Evolutionary conservation across 2,113 vertebrate genomes (phyloP).

Genomic region (Corythoichthys haematopterus): DNA sequence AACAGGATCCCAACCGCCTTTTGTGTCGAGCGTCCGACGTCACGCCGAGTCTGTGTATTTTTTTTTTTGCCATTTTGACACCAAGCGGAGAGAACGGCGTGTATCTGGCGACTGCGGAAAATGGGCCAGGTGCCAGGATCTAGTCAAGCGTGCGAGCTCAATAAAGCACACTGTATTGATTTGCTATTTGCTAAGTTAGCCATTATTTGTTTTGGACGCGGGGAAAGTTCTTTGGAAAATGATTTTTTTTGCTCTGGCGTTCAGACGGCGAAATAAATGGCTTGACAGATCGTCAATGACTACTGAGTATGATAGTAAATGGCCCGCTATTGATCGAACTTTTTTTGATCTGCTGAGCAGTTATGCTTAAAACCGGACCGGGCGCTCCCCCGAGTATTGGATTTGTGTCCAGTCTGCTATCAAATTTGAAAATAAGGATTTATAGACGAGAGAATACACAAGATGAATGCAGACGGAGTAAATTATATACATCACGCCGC

Average conservation of each 20-base stretch:
- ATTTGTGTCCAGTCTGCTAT: constrained; percentile 50
- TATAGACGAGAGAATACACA: constrained; percentile 32
- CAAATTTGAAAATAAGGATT: constrained; percentile 61
- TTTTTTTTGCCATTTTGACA: constrained; percentile 25
- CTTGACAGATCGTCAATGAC: constrained; percentile 66
- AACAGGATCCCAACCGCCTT: constrained; percentile 20
- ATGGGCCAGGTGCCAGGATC: constrained; percentile 52
- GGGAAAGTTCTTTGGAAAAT: constrained; percentile 61
- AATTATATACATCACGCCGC: constrained; percentile 47
- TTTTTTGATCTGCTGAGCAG: constrained; percentile 28
- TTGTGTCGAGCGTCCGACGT: constrained; percentile 12
- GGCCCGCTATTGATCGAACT: constrained; percentile 59
- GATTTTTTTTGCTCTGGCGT: constrained; percentile 38
- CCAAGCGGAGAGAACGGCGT: constrained; percentile 22
- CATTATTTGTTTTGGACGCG: constrained; percentile 67
- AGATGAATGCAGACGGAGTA: constrained; percentile 43
- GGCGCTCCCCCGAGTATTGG: constrained; percentile 49
- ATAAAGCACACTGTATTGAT: constrained; percentile 60
- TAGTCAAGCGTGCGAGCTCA: constrained; percentile 55
- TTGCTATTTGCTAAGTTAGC: constrained; percentile 46
- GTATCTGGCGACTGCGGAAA: constrained; percentile 46
- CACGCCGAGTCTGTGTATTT: constrained; percentile 6
- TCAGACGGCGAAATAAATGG: constrained; percentile 52
- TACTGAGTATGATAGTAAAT: constrained; percentile 64
- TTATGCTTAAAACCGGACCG: constrained; percentile 55